Evolutionary conservation across 2,888 invertebrate genomes (phyloP).

Genomic region (Heteromurus nitidus): DNA sequence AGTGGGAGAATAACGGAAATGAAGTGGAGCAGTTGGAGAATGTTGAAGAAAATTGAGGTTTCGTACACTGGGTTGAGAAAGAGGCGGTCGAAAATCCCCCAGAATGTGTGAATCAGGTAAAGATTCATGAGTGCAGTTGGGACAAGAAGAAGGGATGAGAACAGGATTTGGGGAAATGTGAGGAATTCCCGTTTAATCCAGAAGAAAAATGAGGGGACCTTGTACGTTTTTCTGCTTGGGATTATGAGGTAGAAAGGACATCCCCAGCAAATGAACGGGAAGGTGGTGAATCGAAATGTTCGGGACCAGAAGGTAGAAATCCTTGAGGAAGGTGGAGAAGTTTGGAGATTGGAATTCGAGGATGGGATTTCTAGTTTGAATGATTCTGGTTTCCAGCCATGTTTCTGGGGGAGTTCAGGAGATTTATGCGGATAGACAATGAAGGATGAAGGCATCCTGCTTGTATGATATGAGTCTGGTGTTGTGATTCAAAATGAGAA

Average conservation of each 20-base stretch:
- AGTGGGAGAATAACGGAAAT: slow-evolving; percentile 54
- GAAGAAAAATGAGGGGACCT: not conserved
- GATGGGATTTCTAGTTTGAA: too few species aligned
- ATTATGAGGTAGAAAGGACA: slow-evolving; percentile 59
- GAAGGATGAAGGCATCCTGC: too few species aligned
- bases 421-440: too few species aligned
- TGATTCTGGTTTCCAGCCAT: too few species aligned
- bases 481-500: too few species aligned
- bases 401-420: too few species aligned
- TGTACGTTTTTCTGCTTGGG: not conserved
- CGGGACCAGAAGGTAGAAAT: slow-evolving; percentile 58
- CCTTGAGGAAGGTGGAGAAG: not conserved
- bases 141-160: not conserved
- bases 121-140: not conserved
- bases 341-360: too few species aligned
- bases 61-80: slow-evolving; percentile 46
- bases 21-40: slow-evolving; percentile 14
- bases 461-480: too few species aligned
- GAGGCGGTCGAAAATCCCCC: slow-evolving; percentile 23
- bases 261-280: slow-evolving; percentile 66
- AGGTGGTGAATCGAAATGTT: slow-evolving; percentile 51
- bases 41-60: not conserved
- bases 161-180: not conserved
- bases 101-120: slow-evolving; percentile 26
- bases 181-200: slow-evolving; percentile 56